Base-by-base conservation (phyloP, 2,797 vertebrate species). In the Oreochromis mossambicus region DNA sequence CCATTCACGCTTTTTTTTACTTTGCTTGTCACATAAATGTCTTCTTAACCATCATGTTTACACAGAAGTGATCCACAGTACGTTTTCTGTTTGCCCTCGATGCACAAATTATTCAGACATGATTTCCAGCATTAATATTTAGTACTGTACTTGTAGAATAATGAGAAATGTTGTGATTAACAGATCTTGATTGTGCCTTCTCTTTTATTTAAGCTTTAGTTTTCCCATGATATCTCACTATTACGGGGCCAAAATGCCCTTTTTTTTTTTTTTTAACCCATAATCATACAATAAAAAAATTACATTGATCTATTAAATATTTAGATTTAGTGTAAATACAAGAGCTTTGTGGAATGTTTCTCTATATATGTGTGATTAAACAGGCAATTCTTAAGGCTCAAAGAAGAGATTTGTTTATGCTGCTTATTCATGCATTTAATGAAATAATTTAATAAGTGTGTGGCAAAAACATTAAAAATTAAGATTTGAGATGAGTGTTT, bases 131-230 rank as follows among this genome's bases (percentile, higher is more conserved):
- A 52, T 76, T 52, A 77, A 55, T 32, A 70, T 56, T 15, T 15
- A 43, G 8, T 70, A 70, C 66, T 58, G 7, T 38, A 58, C 19
- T 43, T 78, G 83, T 70, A 77, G 81, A 82, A 63, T 15, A 7
- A 66, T 26, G 13, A 78, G 52, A 84, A 81, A 84, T 91, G 58
- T 90, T 85, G 46, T 46, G 55, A 58, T 88, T 56, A 81, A 75
- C 68, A 80, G 4, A 75, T 77, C 82, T 75, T 86, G 55, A 91
- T 87, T 66, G 93, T 95, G 94, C 95, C 95, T 95, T 93, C 38
- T 88, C 10, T 86, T 88, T 86, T 86, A 63, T 61, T 93, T 78
- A 61, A 85, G 87, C 89, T 86, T 89, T 92, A 84, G 17, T 86
- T 88, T 81, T 80, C 24, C 82, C 73, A 80, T 73, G 10, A 75